phyloP scores from a whole-genome alignment of 2,113 vertebrate genomes.

The Grammomys surdaster region DNA sequence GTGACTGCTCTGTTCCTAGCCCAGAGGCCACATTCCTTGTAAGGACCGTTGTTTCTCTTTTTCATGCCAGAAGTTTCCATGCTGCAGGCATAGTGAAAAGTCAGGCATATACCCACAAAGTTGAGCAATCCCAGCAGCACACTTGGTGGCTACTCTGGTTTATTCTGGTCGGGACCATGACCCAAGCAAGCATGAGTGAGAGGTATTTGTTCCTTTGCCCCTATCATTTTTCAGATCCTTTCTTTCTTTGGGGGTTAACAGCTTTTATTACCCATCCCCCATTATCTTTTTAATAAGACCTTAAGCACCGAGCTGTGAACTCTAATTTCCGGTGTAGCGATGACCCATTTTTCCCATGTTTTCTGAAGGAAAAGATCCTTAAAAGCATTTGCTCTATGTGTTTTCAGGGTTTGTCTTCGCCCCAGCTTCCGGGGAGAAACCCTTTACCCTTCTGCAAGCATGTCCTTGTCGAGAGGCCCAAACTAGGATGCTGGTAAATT shows the following conservation, averaged over 20 bases:
- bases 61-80: neutral
- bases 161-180: neutral
- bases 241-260: neutral
- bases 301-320: neutral
- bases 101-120: neutral
- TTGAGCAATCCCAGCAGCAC: neutral
- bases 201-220: neutral
- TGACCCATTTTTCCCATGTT: neutral
- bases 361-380: neutral
- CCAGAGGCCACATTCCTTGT: neutral
- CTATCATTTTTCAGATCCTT: accelerated
- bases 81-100: neutral
- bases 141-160: neutral
- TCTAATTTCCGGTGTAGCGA: neutral
- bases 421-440: neutral
- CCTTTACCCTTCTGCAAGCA: neutral
- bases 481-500: too few species aligned
- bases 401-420: neutral
- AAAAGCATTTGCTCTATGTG: neutral
- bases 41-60: neutral
- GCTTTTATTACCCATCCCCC: neutral
- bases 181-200: neutral
- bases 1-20: neutral
- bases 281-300: neutral
- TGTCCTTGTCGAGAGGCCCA: neutral